Percentiles rank a stretch among this genome's conserved stretches.
Conservation (phyloP, 2,113 vertebrate genomes). For the Coptodon rendalli region DNA sequence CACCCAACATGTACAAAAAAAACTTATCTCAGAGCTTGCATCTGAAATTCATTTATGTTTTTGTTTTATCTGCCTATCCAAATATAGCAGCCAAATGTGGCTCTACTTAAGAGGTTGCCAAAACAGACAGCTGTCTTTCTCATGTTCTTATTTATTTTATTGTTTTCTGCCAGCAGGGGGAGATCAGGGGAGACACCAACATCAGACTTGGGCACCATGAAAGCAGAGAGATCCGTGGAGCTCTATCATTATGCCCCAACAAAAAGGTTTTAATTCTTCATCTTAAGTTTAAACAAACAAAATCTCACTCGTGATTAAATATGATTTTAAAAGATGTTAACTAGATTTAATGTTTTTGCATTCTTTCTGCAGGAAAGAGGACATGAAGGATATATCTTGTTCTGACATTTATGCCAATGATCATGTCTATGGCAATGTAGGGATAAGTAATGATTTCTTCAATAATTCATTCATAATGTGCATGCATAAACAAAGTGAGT, state of each 20-base stretch:
- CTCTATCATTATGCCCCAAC: background rate
- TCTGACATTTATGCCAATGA: background rate
- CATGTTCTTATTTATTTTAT: background rate
- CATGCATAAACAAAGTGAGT: background rate
- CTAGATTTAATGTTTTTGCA: background rate
- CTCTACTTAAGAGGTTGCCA: background rate
- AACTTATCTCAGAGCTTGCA: background rate
- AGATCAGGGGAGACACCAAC: background rate
- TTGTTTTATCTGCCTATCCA: background rate
- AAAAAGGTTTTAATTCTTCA: background rate
- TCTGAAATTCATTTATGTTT: background rate
- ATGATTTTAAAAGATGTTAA: background rate
- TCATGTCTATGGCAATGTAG: slow-evolving; percentile 17
- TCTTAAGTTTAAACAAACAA: background rate
- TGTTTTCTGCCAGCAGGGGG: slow-evolving; percentile 3
- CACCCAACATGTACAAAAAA: background rate
- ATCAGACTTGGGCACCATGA: background rate
- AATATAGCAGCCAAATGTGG: background rate
- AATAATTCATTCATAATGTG: background rate
- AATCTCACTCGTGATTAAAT: background rate
- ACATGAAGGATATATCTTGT: background rate
- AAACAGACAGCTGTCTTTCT: background rate
- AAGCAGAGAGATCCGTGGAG: background rate
- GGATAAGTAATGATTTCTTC: background rate
- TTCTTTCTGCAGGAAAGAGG: background rate